Conservation (phyloP, 2,797 vertebrate species). For the Octomys mimax region DNA sequence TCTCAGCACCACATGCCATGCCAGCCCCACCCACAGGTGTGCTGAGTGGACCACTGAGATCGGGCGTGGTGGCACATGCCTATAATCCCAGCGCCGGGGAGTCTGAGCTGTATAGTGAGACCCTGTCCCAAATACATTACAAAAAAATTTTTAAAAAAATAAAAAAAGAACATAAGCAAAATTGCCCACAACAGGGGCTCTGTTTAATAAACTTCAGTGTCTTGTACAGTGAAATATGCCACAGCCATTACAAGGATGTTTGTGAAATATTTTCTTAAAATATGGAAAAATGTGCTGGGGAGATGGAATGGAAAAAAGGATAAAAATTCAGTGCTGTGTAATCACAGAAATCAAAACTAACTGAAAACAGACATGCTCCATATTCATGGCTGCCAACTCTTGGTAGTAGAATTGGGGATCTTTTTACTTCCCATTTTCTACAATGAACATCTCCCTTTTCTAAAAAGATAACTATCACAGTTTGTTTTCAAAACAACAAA, state of each 20-base stretch:
- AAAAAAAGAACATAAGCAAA: too few species aligned
- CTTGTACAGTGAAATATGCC: background rate
- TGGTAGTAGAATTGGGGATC: background rate
- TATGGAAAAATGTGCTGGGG: background rate
- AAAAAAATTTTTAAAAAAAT: too few species aligned
- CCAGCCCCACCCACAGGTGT: too few species aligned
- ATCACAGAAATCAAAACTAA: slow-evolving; percentile 3
- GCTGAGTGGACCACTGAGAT: too few species aligned
- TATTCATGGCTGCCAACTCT: background rate
- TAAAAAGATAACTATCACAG: background rate
- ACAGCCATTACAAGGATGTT: background rate
- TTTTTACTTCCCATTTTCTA: background rate
- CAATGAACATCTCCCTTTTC: background rate
- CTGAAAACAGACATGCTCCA: background rate
- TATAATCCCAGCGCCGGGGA: too few species aligned
- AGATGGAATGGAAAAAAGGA: background rate
- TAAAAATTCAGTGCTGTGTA: background rate
- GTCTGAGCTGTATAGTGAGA: too few species aligned
- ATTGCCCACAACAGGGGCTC: too few species aligned
- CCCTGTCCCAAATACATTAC: too few species aligned
- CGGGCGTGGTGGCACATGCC: too few species aligned
- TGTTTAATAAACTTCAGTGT: background rate
- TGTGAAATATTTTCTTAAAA: background rate
- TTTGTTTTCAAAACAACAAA: background rate
- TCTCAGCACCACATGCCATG: too few species aligned